Percentiles rank a stretch among this genome's conserved stretches.
phyloP scores from a whole-genome alignment of 2,113 vertebrate genomes.

The Dinomys branickii region DNA sequence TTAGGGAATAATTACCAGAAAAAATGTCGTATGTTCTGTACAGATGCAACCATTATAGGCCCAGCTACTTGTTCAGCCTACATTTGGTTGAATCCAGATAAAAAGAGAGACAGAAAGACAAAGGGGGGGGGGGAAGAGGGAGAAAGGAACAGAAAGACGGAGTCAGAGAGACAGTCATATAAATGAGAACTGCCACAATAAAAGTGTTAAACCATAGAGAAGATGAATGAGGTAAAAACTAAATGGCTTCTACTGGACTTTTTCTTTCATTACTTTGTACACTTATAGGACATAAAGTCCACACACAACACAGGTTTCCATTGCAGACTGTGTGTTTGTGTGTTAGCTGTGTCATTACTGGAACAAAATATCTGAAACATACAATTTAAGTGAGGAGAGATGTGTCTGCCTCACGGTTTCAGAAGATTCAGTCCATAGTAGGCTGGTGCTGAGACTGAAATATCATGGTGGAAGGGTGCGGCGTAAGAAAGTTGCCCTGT shows the following conservation, averaged over 20 bases:
- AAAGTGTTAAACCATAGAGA: not conserved
- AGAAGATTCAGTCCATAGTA: not conserved
- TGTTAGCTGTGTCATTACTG: not conserved
- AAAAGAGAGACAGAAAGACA: not conserved
- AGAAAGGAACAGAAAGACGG: not conserved
- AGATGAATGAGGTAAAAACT: not conserved
- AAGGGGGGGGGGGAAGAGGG: not conserved
- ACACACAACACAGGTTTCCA: not conserved
- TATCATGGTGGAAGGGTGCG: not conserved
- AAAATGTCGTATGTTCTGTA: not conserved
- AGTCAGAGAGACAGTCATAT: not conserved
- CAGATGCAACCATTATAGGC: not conserved
- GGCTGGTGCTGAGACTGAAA: not conserved
- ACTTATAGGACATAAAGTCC: not conserved
- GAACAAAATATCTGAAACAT: not conserved
- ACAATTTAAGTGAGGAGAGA: not conserved
- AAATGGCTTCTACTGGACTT: not conserved
- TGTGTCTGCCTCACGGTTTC: not conserved
- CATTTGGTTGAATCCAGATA: not conserved
- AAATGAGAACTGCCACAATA: not conserved
- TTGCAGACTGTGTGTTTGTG: not conserved
- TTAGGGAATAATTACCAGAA: not conserved
- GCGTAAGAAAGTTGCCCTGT: not conserved
- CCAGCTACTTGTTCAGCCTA: not conserved
- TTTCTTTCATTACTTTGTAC: not conserved